Evolutionary conservation across 1,140 invertebrate genomes (phyloP), one percentile per base, ranked within the genome.

Genomic region (Eurosta solidaginis): DNA sequence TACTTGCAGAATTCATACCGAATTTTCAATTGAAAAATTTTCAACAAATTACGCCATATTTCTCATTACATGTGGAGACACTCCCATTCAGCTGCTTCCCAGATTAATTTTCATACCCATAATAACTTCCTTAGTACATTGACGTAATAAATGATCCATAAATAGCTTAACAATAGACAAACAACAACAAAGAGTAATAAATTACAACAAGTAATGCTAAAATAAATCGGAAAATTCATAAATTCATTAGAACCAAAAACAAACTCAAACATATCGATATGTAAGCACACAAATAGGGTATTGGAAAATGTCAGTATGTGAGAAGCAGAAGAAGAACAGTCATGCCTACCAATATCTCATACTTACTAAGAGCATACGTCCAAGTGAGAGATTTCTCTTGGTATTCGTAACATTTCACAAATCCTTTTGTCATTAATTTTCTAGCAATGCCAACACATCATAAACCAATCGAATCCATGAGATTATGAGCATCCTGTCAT

Each of bases 391-490:
- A n/a, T n/a, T n/a, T 6, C 49, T 20, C 3, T 36, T 12, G 17
- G 33, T 36, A 3, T 1, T 1, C 1, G 3, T 59, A 36, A 59
- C 17, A 59, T 40, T 22, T 29, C 33, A n/a, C 59, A 68, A 68
- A 68, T 68, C 59, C 59, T 17, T 10, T 9, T 14, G 3, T 17
- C 14, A 68, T 40, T 68, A 68, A 68, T 20, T 68, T 68, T 40
- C 59, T 68, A 1, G 29, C 59, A 68, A 68, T 40, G n/a, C n/a
- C 59, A 68, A 68, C 59, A 68, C n/a, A 20, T 68, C 59, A 20
- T 68, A 68, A 68, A 68, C 59, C 33, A 68, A 68, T 68, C 36
- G 59, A 68, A 68, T 14, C 59, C 59, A n/a, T 22, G 59, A 42
- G 36, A 68, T 68, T 68, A 68, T 40, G n/a, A 68, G 33, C 59